Evolutionary conservation across 2,888 invertebrate genomes (phyloP), one percentile per base, ranked within the genome.

Genomic region (Philhelius pedissequus): DNA sequence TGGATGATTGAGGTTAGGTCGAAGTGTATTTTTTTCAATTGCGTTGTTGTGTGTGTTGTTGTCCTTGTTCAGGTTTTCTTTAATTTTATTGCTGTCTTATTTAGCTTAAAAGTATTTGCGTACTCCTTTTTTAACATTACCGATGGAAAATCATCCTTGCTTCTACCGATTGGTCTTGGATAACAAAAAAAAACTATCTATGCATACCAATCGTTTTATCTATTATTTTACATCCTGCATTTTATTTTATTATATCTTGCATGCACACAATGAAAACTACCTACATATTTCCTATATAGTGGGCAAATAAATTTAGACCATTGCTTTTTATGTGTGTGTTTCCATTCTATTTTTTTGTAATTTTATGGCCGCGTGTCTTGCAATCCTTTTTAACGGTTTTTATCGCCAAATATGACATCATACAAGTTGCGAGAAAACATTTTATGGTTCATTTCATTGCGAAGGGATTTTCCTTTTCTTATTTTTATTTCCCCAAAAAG

Each of bases 361-460:
- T 48, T 52, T 56, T 71, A 48, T 58, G 4, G 45, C 35, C 48
- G 70, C 48, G 32, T 60, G 56, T 75, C 75, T 75, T 79, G 79
- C 83, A 84, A 84, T 84, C 83, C 83, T 84, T 84, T 84, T 74
- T 84, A 43, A 84, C 79, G 54, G 79, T 35, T 79, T 79, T 84
- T 84, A 84, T 84, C 56, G 79, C 64, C 75, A 52, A 84, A 79
- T 84, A 84, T 84, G 83, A 84, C 83, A 84, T 71, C 83, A 54
- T 64, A 82, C 50, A 62, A 78, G 74, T 62, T 77, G 62, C 50
- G 74, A 52, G 30, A 73, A 20, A 71, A 66, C 66, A 71, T 84
- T 84, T 84, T 84, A 84, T 80, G 71, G 80, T 48, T 87, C 86
- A 86, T 82, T 87, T 87, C 86, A 84, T 54, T 62, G 71, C 74